phyloP scores from a whole-genome alignment of 2,797 vertebrate species.

The Atherinosoma microstoma region DNA sequence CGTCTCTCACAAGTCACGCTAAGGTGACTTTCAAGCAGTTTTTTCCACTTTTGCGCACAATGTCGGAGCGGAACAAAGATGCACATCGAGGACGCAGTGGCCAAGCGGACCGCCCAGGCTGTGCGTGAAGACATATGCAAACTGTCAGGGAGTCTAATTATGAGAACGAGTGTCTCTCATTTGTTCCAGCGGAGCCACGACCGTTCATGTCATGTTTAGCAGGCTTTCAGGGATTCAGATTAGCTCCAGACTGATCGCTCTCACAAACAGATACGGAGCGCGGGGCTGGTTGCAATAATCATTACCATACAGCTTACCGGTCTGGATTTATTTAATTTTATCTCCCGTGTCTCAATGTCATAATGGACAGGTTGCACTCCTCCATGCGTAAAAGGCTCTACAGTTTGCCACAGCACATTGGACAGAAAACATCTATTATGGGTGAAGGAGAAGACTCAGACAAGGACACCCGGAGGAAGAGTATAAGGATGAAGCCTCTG shows the following conservation, averaged over 20 bases:
- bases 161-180: constrained; percentile 64
- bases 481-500: constrained; percentile 92
- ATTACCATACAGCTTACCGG: constrained; percentile 50
- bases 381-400: constrained; percentile 99
- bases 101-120: constrained; percentile 69
- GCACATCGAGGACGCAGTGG: constrained; percentile 70
- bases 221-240: constrained; percentile 78
- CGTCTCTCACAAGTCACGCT: constrained; percentile 78
- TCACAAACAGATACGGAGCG: constrained; percentile 73
- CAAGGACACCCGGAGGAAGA: constrained; percentile 92
- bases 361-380: constrained; percentile 96
- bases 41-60: constrained; percentile 79
- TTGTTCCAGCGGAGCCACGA: constrained; percentile 62
- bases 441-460: constrained; percentile 91
- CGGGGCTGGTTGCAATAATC: constrained; percentile 63
- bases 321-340: constrained; percentile 64
- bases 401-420: constrained; percentile 97
- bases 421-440: constrained; percentile 93
- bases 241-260: constrained; percentile 77
- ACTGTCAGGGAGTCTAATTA: constrained; percentile 77
- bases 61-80: constrained; percentile 77
- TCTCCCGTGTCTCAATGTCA: constrained; percentile 75
- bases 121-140: constrained; percentile 76
- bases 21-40: constrained; percentile 82
- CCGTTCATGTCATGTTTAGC: constrained; percentile 78